These are phyloP conservation scores for Siniperca obscura DNA, from an alignment of 2,797 vertebrate genomes.

Conservation along the genomic window DNA sequence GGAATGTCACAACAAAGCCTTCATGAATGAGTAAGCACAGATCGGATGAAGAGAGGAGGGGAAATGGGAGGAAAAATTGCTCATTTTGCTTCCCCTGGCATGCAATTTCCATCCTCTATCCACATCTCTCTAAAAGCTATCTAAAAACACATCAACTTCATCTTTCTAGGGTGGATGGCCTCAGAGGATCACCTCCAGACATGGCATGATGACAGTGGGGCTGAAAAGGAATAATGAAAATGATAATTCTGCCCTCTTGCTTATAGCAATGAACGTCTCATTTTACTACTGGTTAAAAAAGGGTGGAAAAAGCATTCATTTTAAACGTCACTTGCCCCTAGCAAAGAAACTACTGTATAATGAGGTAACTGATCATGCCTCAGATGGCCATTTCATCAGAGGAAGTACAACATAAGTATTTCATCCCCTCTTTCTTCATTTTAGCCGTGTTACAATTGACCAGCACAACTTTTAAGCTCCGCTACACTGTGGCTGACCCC, in stretches of 20 bases:
- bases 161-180: conserved; percentile 67
- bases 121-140: conserved; percentile 72
- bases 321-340: conserved; percentile 51
- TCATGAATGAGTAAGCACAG: conserved; percentile 80
- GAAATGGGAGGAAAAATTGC: conserved; percentile 76
- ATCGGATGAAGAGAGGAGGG: conserved; percentile 57
- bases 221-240: conserved; percentile 64
- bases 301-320: conserved; percentile 23
- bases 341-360: conserved; percentile 62
- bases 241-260: conserved; percentile 67
- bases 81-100: conserved; percentile 75
- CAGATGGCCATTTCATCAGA: conserved; percentile 68
- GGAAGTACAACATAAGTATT: conserved; percentile 58
- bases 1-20: conserved; percentile 75
- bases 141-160: conserved; percentile 78
- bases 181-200: conserved; percentile 77
- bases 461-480: conserved; percentile 51
- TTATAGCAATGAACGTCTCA: conserved; percentile 44
- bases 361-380: conserved; percentile 72
- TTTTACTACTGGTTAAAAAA: conserved; percentile 65
- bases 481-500: conserved; percentile 31
- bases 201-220: conserved; percentile 37
- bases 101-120: conserved; percentile 74
- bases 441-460: conserved; percentile 69
- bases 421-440: conserved; percentile 68